Conservation (phyloP, 2,797 vertebrate species). For the Zenarchopterus dispar region DNA sequence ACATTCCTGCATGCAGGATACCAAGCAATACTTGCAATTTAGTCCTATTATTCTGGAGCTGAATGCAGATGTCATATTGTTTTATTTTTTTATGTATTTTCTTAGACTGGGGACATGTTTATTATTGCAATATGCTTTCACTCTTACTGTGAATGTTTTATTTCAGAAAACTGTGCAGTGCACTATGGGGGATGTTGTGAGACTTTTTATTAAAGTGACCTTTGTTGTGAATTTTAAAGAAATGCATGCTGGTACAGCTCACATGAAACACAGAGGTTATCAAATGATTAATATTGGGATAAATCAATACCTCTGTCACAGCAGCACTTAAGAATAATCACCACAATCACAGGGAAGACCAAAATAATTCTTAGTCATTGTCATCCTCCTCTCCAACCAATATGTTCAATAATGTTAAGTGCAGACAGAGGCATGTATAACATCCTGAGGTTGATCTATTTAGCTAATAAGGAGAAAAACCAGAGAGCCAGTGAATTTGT, state of each 20-base stretch:
- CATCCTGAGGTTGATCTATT: constrained; percentile 4
- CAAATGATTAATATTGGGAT: constrained; percentile 57
- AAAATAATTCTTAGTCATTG: constrained; percentile 39
- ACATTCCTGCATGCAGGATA: too few species aligned
- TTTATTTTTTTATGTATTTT: too few species aligned
- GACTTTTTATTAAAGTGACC: too few species aligned
- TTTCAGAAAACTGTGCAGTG: too few species aligned
- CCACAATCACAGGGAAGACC: constrained; percentile 24
- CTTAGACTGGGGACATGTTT: too few species aligned
- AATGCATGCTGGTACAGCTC: constrained; percentile 7
- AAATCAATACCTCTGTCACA: constrained; percentile 67
- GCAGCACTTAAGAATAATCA: constrained; percentile 64
- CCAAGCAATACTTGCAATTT: too few species aligned
- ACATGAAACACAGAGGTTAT: constrained; percentile 33
- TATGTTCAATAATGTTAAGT: constrained; percentile 29
- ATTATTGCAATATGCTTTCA: too few species aligned
- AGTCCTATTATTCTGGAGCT: too few species aligned
- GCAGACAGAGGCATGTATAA: constrained; percentile 1
- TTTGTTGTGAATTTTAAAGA: not conserved
- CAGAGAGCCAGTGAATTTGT: not conserved
- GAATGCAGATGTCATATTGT: too few species aligned
- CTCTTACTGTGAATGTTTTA: too few species aligned
- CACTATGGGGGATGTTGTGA: too few species aligned
- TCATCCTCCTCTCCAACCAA: constrained; percentile 13
- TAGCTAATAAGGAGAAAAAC: constrained; percentile 11